These are phyloP conservation scores for Chloroceryle amazona DNA, from an alignment of 2,797 vertebrate species.

Conservation along the genomic window DNA sequence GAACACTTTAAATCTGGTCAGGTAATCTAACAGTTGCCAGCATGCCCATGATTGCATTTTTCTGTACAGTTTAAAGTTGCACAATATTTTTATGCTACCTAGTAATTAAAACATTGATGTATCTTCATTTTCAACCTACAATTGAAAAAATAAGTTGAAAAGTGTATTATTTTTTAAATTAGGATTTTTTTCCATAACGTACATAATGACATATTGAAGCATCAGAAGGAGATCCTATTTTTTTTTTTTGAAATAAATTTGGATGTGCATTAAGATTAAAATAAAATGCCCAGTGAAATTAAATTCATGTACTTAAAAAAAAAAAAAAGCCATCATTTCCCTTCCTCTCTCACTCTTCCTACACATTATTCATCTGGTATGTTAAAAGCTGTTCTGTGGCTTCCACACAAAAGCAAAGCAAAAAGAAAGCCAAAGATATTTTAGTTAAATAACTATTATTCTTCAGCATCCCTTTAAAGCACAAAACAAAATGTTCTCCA, in stretches of 20 bases:
- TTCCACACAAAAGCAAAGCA: constrained; percentile 41
- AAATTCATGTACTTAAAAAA: constrained; percentile 13
- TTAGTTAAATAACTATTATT: constrained; percentile 28
- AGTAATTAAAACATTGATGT: background rate
- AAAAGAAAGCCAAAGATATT: constrained; percentile 39
- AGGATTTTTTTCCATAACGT: background rate
- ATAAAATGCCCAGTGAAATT: constrained; percentile 9
- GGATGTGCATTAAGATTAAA: background rate
- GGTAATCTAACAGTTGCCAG: background rate
- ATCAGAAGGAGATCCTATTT: background rate
- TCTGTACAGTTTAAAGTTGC: background rate
- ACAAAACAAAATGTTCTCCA: constrained; percentile 46
- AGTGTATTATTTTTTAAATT: background rate
- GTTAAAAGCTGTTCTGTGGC: constrained; percentile 52
- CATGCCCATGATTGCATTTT: background rate
- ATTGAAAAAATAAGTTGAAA: background rate
- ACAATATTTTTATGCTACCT: background rate
- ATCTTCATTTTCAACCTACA: background rate
- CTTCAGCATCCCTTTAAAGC: background rate
- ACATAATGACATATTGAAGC: background rate
- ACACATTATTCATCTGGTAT: constrained; percentile 60
- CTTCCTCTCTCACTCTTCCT: constrained; percentile 58
- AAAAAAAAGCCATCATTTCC: constrained; percentile 27
- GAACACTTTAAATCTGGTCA: background rate
- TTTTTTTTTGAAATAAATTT: background rate